phyloP scores from a whole-genome alignment of 1,140 invertebrate species.

The Drosophila azteca region DNA sequence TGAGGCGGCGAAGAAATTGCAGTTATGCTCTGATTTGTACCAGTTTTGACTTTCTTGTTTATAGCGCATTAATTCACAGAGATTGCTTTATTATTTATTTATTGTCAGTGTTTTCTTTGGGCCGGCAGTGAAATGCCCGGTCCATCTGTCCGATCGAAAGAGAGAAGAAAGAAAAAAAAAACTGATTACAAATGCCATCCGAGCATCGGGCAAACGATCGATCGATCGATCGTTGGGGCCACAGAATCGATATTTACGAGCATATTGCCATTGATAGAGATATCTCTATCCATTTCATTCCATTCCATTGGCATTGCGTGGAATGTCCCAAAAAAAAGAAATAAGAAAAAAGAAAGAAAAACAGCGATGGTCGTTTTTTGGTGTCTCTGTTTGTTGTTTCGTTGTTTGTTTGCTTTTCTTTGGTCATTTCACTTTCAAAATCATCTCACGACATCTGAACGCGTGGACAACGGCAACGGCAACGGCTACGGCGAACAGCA shows the following conservation, averaged over 20 bases:
- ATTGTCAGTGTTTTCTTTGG: constrained; percentile 70
- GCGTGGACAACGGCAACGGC: constrained; percentile 57
- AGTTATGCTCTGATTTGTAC: constrained; percentile 84
- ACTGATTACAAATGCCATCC: constrained; percentile 44
- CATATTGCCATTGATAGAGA: constrained; percentile 36
- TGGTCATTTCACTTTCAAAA: constrained; percentile 82
- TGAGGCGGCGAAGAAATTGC: constrained; percentile 74
- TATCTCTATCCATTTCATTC: constrained; percentile 14
- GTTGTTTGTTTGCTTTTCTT: constrained; percentile 52
- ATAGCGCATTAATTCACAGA: constrained; percentile 78
- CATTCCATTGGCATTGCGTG: constrained; percentile 19
- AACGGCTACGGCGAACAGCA: constrained; percentile 25
- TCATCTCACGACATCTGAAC: constrained; percentile 66
- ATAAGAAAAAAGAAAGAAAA: constrained; percentile 26
- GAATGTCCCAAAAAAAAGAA: constrained; percentile 41
- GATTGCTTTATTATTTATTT: constrained; percentile 81
- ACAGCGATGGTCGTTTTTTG: constrained; percentile 6
- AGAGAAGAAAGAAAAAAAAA: constrained; percentile 33
- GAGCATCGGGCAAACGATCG: constrained; percentile 12
- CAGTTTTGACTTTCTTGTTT: constrained; percentile 84
- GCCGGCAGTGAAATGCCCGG: constrained; percentile 39
- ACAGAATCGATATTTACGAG: constrained; percentile 22
- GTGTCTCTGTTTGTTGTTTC: constrained; percentile 26
- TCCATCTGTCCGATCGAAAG: background rate
- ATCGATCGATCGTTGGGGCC: constrained; percentile 12